phyloP scores from a whole-genome alignment of 2,113 vertebrate species.

The Tetraodon nigroviridis region DNA sequence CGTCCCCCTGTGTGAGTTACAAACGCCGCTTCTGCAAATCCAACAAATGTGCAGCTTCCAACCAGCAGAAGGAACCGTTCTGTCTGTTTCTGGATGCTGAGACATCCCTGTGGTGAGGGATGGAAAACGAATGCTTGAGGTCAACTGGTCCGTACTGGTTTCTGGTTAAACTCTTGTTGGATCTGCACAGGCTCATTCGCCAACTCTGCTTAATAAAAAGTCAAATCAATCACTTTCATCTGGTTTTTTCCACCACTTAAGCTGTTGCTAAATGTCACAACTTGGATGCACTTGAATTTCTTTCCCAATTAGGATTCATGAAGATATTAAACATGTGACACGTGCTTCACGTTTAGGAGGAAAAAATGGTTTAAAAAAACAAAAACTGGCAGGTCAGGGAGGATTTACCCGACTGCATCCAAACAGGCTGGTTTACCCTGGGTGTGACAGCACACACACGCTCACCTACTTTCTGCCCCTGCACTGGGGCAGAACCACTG shows the following conservation, averaged over 20 bases:
- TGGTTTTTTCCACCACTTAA: conserved; percentile 7
- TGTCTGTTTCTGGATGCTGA: not conserved
- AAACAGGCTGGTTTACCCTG: conserved; percentile 45
- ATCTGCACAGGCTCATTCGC: conserved; percentile 59
- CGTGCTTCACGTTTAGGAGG: not conserved
- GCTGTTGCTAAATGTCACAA: not conserved
- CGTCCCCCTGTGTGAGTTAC: conserved; percentile 30
- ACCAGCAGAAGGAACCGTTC: conserved; percentile 36
- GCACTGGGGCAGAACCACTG: not conserved
- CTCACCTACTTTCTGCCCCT: conserved; percentile 54
- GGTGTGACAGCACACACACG: conserved; percentile 21
- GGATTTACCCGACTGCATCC: conserved; percentile 46
- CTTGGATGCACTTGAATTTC: no score
- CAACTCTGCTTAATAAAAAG: conserved; percentile 53
- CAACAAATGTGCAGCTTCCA: conserved; percentile 47
- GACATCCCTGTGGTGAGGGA: not conserved
- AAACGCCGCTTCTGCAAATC: conserved; percentile 52
- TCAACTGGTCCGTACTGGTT: conserved; percentile 35
- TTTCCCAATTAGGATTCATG: no score
- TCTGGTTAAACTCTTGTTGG: conserved; percentile 46
- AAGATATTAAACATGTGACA: not conserved
- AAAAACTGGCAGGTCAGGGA: conserved; percentile 36
- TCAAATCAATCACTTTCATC: not conserved
- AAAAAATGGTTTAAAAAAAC: not conserved
- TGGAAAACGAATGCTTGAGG: not conserved